Evolutionary conservation across 2,888 invertebrate species (phyloP), one percentile per base, ranked within the genome.

Genomic region (Drosophila paracracens): DNA sequence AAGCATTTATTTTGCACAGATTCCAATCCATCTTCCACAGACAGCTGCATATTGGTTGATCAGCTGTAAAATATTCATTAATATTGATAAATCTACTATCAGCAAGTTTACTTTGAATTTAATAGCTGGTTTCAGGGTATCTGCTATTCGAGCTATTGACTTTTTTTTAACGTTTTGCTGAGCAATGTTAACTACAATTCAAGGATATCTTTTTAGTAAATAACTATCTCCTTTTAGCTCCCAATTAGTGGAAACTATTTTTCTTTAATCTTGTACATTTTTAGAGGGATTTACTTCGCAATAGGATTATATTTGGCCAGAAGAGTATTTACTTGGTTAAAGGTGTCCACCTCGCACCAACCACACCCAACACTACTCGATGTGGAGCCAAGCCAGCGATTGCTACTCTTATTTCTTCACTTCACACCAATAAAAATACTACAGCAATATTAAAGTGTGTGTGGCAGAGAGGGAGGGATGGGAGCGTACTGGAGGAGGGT

Each of bases 371-470:
- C 31, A 38, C 59, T 35, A 27, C 40, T 35, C 50, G 60, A 59
- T 11, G 40, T 51, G 21, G 36, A 60, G 48, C 29, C 46, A 38
- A 48, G 60, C 81, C 66, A 73, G 56, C 54, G 70, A 79, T 76
- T 79, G 83, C 83, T 81, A 84, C 88, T 84, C 89, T 88, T 86
- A 88, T 88, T 89, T 87, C 88, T 86, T 65, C 76, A 87, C 73
- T 87, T 84, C 82, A 76, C 74, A 65, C 76, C 84, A 73, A 71
- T 76, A 82, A 76, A 73, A 78, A 78, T 57, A 59, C 65, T 40
- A 58, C 53, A 70, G 53, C 18, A 60, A 53, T 16, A 29, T 27
- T 36, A 27, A 25, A 50, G 59, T 29, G 76, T 33, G 59, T 29
- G 76, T 33, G 13, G 56, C 7, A 21, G 38, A 11, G 58, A 27